Conservation (phyloP, 2,797 vertebrate species). For the Selene dorsalis region DNA sequence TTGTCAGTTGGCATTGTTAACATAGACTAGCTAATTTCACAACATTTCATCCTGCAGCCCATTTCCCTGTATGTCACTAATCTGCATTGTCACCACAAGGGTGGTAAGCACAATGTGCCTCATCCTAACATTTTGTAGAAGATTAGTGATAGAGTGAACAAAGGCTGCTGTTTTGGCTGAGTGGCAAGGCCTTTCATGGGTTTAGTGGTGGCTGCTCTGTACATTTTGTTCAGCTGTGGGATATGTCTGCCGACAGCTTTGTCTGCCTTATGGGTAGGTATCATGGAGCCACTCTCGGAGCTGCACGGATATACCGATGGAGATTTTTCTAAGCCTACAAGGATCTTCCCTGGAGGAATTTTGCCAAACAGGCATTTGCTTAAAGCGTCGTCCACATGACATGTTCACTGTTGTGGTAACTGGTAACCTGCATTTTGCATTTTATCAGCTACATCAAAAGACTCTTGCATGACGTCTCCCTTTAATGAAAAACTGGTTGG, state of each 20-base stretch:
- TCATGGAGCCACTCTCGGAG: conserved; percentile 39
- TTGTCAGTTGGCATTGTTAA: conserved; percentile 54
- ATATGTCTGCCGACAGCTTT: conserved; percentile 50
- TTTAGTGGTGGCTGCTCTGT: conserved; percentile 70
- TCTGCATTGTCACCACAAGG: conserved; percentile 60
- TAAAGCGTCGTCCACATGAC: conserved; percentile 23
- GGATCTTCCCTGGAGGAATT: conserved; percentile 42
- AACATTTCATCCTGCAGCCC: conserved; percentile 49
- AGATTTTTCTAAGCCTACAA: conserved; percentile 51
- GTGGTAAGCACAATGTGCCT: conserved; percentile 43
- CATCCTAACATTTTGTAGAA: conserved; percentile 56
- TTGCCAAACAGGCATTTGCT: conserved; percentile 40
- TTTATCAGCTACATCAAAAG: conserved; percentile 20
- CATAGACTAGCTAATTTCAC: conserved; percentile 51
- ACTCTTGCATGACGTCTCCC: not conserved
- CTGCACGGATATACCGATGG: conserved; percentile 19
- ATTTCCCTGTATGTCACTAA: conserved; percentile 48
- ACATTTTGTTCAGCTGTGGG: conserved; percentile 64
- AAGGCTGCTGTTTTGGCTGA: conserved; percentile 68
- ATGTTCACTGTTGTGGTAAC: conserved; percentile 30
- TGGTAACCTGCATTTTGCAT: not conserved
- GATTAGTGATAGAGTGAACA: conserved; percentile 67
- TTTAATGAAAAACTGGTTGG: conserved; percentile 19
- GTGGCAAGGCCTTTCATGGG: conserved; percentile 67
- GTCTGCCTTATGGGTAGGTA: conserved; percentile 39